These are phyloP conservation scores for Nemotelus nigrinus DNA, from an alignment of 2,888 invertebrate genomes.

Conservation along the genomic window DNA sequence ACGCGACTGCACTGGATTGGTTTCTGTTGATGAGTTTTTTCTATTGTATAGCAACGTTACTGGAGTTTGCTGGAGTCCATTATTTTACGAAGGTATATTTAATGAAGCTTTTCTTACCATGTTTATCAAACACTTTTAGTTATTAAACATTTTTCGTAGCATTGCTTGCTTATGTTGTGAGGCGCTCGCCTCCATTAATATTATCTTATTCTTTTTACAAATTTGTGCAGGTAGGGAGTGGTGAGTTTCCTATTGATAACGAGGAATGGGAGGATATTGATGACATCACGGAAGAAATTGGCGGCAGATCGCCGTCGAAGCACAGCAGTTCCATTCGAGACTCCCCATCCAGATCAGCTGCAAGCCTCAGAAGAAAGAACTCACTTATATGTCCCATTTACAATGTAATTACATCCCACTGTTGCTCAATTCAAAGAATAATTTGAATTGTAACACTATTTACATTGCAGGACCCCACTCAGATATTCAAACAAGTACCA, in stretches of 20 bases:
- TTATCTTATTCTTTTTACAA: too few species aligned
- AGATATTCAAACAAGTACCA: conserved; percentile 60
- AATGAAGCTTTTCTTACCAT: neutral
- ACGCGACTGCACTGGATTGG: conserved; percentile 95
- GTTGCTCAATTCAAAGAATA: neutral
- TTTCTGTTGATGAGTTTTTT: conserved; percentile 92
- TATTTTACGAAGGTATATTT: conserved; percentile 85
- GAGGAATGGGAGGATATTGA: conserved; percentile 83
- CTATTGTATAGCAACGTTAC: conserved; percentile 89
- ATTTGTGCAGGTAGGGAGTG: conserved; percentile 77
- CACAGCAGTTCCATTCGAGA: conserved; percentile 54
- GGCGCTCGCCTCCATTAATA: too few species aligned
- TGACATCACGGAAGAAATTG: conserved; percentile 68
- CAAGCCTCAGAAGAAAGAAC: conserved; percentile 66
- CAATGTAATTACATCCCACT: conserved; percentile 64
- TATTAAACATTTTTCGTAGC: too few species aligned
- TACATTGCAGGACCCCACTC: conserved; percentile 62
- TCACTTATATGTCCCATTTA: conserved; percentile 73
- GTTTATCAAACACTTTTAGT: too few species aligned
- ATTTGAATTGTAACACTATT: conserved; percentile 39
- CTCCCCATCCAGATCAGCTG: conserved; percentile 57
- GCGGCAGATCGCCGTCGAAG: conserved; percentile 52
- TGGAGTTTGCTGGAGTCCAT: conserved; percentile 96
- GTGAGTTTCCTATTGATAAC: conserved; percentile 82
- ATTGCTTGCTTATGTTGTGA: neutral